A percentile compares a stretch with the other conserved stretches of the same genome.
phyloP scores from a whole-genome alignment of 2,797 vertebrate genomes.

The Myiotriccus ornatus region DNA sequence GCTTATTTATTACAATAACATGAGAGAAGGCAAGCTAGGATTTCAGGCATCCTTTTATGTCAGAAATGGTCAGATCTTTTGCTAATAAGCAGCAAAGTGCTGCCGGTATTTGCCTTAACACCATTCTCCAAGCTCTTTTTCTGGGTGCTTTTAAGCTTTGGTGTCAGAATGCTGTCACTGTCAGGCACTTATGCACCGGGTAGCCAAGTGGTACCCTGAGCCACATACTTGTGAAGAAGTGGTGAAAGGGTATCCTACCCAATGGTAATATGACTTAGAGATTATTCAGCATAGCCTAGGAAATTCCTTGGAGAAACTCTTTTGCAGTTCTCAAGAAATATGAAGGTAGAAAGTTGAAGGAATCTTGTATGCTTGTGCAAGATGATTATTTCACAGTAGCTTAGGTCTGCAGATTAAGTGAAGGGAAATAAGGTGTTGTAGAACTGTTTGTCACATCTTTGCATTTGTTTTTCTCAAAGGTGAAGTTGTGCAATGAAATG shows the following conservation, averaged over 20 bases:
- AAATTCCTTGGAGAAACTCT: background rate
- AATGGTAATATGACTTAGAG: background rate
- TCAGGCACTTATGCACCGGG: background rate
- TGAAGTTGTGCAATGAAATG: background rate
- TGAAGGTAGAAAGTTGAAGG: background rate
- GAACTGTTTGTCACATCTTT: background rate
- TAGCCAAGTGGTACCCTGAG: background rate
- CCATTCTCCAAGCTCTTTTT: background rate
- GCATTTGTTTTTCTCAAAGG: background rate
- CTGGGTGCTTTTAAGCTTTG: background rate
- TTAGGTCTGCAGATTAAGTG: background rate
- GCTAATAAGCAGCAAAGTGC: background rate
- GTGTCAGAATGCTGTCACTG: background rate
- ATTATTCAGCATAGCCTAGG: background rate
- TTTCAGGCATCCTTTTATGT: background rate
- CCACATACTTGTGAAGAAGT: fast-evolving
- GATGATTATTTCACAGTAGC: background rate
- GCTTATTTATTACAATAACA: background rate
- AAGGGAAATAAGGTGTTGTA: background rate
- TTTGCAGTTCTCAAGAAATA: background rate
- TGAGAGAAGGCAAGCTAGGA: background rate
- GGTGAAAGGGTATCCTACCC: background rate
- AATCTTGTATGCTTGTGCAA: background rate
- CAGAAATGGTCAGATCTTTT: background rate
- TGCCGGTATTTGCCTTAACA: background rate